Evolutionary conservation across 2,888 invertebrate genomes (phyloP).

Genomic region (Morpho achilles): DNA sequence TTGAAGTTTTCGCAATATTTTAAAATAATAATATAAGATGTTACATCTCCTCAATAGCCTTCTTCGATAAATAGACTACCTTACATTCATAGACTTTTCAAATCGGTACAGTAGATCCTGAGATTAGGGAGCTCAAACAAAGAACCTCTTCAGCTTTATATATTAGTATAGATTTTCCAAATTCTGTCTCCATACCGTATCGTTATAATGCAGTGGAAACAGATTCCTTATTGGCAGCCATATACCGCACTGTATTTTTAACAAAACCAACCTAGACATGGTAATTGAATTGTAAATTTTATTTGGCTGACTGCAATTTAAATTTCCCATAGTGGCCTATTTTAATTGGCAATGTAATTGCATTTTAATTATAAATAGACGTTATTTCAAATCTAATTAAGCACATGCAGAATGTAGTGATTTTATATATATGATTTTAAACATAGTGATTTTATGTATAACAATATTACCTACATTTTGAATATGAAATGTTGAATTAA

Average conservation of each 20-base stretch:
- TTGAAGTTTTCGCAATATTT: too few species aligned
- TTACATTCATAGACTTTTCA: too few species aligned
- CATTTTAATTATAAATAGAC: conserved; percentile 10
- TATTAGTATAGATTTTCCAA: too few species aligned
- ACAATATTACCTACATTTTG: too few species aligned
- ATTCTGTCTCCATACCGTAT: background rate
- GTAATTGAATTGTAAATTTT: conserved; percentile 9
- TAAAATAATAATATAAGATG: too few species aligned
- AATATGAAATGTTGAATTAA: too few species aligned
- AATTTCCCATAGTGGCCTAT: conserved; percentile 1
- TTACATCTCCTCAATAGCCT: too few species aligned
- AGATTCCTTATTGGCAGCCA: background rate
- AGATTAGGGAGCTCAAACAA: too few species aligned
- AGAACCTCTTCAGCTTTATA: too few species aligned
- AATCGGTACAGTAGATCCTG: too few species aligned
- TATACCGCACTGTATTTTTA: conserved; percentile 2
- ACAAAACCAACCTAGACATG: conserved; percentile 6
- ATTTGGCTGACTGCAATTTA: conserved; percentile 6
- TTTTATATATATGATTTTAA: background rate
- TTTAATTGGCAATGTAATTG: conserved; percentile 11
- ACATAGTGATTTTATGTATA: too few species aligned
- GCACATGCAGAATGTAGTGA: background rate
- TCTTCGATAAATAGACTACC: too few species aligned
- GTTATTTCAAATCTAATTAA: conserved; percentile 11
- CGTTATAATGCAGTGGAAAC: conserved; percentile 2